Evolutionary conservation across 2,888 invertebrate genomes (phyloP), one percentile per base, ranked within the genome.

Genomic region (Apotomis turbidana): DNA sequence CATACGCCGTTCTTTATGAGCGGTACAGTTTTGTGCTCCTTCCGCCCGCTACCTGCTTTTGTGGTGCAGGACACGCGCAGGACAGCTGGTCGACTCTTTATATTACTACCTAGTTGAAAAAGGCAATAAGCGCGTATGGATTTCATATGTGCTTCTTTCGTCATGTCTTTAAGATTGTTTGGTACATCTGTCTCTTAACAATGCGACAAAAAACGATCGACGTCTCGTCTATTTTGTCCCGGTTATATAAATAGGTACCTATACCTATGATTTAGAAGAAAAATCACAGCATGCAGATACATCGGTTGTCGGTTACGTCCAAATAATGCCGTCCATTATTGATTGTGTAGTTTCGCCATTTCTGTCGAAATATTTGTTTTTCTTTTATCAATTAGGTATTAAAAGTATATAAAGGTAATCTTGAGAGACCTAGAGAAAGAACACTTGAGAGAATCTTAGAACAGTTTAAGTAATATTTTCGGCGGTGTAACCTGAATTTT

Each of bases 41-140:
- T 72, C 68, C 68, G 68, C 71, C 71, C 71, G 71, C 80, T 84
- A 81, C 85, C 83, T 83, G 83, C 78, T 81, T 80, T 81, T 85
- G 75, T 71, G 75, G 38, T 69, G 75, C 74, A 78, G 78, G 78
- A 78, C 76, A 73, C 74, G 78, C 81, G 76, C 85, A 86, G 82
- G 81, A 76, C 85, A 86, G 82, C 82, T 85, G 85, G 78, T 74
- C 74, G 71, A 52, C 68, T 52, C n/a, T 57, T 64, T 46, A 46
- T 15, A n/a, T n/a, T 9, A 36, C n/a, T n/a, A 2, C 46, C 44
- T 15, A 66, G 58, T 46, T 9, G 46, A 36, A 66, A 66, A 57
- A 36, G n/a, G 66, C 44, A 5, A 9, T 46, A 66, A 57, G 55
- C 27, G 15, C 27, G 27, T 66, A 46, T n/a, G 46, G 44, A 15